Percentiles rank a stretch among this genome's conserved stretches.
phyloP scores from a whole-genome alignment of 2,113 vertebrate genomes.

The Bos taurus region ARS-UCD2.0 NC_037332.1:13714001-13714500 shows the following conservation, averaged over 20 bases:
- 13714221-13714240: neutral
- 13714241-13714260: neutral
- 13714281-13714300: neutral
- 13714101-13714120: neutral
- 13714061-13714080: neutral
- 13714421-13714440: neutral
- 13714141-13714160: accelerated
- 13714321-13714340: neutral
- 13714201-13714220: neutral
- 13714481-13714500: neutral
- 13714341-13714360: neutral
- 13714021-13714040: neutral
- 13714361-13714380: neutral
- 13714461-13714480: neutral
- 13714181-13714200: accelerated
- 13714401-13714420: neutral
- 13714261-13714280: neutral
- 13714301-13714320: neutral
- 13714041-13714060: neutral
- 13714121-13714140: neutral
- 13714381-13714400: neutral
- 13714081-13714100: neutral
- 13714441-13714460: neutral
- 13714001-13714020: neutral
- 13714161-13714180: neutral